These are phyloP conservation scores for Drosophila ercepeae DNA, from an alignment of 1,140 invertebrate genomes.

Conservation along the genomic window DNA sequence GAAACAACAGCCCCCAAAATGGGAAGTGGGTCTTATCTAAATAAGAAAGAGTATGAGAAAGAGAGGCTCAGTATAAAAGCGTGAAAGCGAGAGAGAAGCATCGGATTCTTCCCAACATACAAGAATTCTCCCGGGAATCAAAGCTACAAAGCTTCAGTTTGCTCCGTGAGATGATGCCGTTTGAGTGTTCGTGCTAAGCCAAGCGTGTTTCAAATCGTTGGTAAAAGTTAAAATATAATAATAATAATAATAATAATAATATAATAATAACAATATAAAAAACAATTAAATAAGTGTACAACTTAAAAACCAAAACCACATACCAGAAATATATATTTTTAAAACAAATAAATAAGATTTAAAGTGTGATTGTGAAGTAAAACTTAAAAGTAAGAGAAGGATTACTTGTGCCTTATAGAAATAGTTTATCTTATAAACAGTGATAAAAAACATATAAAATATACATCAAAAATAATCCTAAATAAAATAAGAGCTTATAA, in stretches of 20 bases:
- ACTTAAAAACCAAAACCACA: no score
- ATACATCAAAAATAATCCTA: background rate
- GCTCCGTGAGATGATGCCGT: slow-evolving; percentile 4
- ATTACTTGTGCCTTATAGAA: no score
- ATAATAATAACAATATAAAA: background rate
- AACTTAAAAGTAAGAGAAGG: no score
- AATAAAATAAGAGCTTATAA: no score
- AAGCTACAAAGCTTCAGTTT: slow-evolving; percentile 27
- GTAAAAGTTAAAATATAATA: background rate
- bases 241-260: background rate
- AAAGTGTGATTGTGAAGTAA: no score
- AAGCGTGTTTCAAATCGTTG: background rate
- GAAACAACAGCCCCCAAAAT: background rate
- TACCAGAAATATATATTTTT: no score
- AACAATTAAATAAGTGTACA: no score
- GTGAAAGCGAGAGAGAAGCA: background rate
- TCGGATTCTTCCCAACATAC: background rate
- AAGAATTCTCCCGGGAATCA: background rate
- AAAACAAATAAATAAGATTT: no score
- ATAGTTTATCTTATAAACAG: background rate
- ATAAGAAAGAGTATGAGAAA: background rate
- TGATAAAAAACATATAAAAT: background rate
- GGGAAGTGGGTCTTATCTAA: slow-evolving; percentile 13
- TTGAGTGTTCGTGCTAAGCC: slow-evolving; percentile 8
- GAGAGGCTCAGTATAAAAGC: slow-evolving; percentile 1